phyloP scores from a whole-genome alignment of 2,113 vertebrate genomes.

The Plestiodon gilberti region DNA sequence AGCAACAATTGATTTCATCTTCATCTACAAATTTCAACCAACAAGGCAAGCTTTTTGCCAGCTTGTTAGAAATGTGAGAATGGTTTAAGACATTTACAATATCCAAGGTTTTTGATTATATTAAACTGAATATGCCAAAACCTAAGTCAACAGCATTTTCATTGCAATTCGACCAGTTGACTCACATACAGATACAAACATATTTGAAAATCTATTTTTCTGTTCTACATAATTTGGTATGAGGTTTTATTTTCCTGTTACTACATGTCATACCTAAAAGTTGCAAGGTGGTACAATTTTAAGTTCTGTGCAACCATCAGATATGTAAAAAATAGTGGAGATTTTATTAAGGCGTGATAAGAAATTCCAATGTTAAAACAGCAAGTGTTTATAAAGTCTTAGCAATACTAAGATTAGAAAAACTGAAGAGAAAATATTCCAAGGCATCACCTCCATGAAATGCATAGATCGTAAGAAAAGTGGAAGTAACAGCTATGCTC shows the following conservation, averaged over 20 bases:
- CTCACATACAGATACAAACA: neutral
- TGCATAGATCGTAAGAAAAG: conserved; percentile 5
- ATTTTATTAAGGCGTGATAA: neutral
- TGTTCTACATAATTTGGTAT: no score
- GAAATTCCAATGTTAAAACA: neutral
- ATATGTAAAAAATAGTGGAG: neutral
- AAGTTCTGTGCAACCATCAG: neutral
- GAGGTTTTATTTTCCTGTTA: neutral
- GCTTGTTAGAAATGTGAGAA: conserved; percentile 3
- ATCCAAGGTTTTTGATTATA: neutral
- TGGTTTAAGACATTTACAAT: neutral
- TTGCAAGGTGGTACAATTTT: neutral
- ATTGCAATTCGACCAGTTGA: neutral
- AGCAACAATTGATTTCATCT: neutral
- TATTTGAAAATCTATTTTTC: neutral
- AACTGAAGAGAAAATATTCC: neutral
- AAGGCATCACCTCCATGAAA: neutral
- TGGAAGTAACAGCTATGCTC: neutral
- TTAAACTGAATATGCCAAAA: conserved; percentile 6
- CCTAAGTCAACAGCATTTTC: neutral
- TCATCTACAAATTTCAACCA: neutral
- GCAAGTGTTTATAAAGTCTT: neutral
- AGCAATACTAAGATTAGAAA: conserved; percentile 3
- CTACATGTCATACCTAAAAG: neutral
- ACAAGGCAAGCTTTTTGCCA: conserved; percentile 12